phyloP scores from a whole-genome alignment of 37 sponge, comb jelly and placozoan genomes.

The Bolinopsis microptera region DNA sequence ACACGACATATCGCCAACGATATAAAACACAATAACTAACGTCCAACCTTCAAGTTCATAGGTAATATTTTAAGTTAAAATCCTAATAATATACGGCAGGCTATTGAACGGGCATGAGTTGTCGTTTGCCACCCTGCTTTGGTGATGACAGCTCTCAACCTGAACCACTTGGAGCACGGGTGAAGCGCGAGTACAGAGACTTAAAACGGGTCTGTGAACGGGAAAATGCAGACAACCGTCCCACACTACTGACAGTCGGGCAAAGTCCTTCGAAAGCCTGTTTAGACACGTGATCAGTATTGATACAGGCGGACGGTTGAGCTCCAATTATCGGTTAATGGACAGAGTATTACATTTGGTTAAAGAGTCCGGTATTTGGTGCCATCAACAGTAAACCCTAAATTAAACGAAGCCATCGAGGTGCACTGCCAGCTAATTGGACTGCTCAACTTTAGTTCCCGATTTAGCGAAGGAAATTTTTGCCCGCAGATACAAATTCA shows the following conservation, averaged over 20 bases:
- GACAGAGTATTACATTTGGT: not conserved
- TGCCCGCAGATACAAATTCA: not conserved
- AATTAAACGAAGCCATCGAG: not conserved
- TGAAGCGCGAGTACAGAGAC: not conserved
- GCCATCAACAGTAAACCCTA: not conserved
- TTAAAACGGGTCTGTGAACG: not conserved
- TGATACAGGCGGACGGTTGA: too few species aligned
- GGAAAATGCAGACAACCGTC: not conserved
- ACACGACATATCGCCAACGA: too few species aligned
- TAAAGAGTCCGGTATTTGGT: not conserved
- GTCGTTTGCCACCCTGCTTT: not conserved
- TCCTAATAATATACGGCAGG: not conserved
- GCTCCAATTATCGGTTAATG: not conserved
- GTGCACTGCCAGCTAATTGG: not conserved
- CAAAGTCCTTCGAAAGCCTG: too few species aligned
- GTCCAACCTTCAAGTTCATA: not conserved
- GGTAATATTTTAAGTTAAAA: not conserved
- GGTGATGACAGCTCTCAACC: not conserved
- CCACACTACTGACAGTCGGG: too few species aligned
- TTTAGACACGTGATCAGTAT: too few species aligned
- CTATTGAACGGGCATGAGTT: not conserved
- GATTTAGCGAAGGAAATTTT: not conserved
- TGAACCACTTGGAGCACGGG: not conserved
- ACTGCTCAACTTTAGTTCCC: not conserved
- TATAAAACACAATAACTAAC: not conserved